A percentile compares a stretch with the other conserved stretches of the same genome.
phyloP scores from a whole-genome alignment of 2,888 invertebrate genomes.

The Tholera decimalis region DNA sequence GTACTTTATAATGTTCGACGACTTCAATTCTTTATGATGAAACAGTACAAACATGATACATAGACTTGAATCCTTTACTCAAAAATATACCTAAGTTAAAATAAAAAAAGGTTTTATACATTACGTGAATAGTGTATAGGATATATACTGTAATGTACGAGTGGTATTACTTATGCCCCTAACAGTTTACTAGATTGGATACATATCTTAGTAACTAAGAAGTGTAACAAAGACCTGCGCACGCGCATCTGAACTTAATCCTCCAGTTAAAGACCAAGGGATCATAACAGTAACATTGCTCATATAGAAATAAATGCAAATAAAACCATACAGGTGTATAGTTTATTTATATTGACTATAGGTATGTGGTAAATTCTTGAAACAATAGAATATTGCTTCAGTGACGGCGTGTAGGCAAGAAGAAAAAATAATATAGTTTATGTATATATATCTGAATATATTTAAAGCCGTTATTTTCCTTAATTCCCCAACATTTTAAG shows the following conservation, averaged over 20 bases:
- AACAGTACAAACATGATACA: no score
- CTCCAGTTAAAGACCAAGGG: not conserved
- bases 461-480: not conserved
- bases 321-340: not conserved
- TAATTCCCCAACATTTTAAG: not conserved
- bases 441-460: not conserved
- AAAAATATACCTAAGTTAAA: no score
- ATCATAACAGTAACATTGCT: not conserved
- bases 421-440: not conserved
- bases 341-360: not conserved
- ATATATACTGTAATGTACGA: no score
- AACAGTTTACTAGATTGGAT: not conserved
- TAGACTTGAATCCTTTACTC: no score
- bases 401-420: slow-evolving; percentile 7
- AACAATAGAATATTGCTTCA: not conserved
- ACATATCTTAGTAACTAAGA: not conserved
- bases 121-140: no score
- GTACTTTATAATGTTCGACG: no score
- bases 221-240: slow-evolving; percentile 27
- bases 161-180: no score
- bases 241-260: slow-evolving; percentile 21
- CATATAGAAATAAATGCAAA: slow-evolving; percentile 5
- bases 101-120: no score
- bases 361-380: not conserved
- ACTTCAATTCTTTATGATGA: no score